phyloP scores from a whole-genome alignment of 2,797 vertebrate genomes.

The Hydrophis major region DNA sequence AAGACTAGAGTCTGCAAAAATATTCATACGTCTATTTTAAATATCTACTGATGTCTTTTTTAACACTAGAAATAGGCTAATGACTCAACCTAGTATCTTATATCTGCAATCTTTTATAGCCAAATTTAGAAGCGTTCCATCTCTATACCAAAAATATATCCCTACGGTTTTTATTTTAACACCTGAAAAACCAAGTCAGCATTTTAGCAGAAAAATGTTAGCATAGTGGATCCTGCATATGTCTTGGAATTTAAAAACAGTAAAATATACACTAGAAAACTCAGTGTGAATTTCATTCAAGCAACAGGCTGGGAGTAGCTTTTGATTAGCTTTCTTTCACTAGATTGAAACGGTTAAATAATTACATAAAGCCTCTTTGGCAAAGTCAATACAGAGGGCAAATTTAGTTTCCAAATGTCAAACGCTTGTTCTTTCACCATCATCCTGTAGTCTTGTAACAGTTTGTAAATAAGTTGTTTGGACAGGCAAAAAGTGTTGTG shows the following conservation, averaged over 20 bases:
- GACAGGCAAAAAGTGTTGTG: background rate
- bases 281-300: background rate
- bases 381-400: background rate
- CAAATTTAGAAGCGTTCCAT: background rate
- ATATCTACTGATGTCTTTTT: background rate
- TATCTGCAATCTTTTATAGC: constrained; percentile 5
- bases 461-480: background rate
- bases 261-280: background rate
- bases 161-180: constrained; percentile 38
- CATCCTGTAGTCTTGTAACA: background rate
- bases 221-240: constrained; percentile 39
- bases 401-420: background rate
- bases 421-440: background rate
- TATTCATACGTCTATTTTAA: constrained; percentile 17
- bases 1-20: background rate
- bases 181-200: constrained; percentile 38
- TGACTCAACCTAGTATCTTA: constrained; percentile 9
- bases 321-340: background rate
- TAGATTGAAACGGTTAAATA: background rate
- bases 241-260: constrained; percentile 40
- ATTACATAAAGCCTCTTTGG: background rate
- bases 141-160: constrained; percentile 46
- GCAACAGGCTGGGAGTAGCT: background rate
- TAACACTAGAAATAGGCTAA: background rate
- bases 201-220: constrained; percentile 30